A percentile compares a stretch with the other conserved stretches of the same genome.
Conservation (phyloP, 2,888 invertebrate genomes). For the Ectropis crepuscularia region DNA sequence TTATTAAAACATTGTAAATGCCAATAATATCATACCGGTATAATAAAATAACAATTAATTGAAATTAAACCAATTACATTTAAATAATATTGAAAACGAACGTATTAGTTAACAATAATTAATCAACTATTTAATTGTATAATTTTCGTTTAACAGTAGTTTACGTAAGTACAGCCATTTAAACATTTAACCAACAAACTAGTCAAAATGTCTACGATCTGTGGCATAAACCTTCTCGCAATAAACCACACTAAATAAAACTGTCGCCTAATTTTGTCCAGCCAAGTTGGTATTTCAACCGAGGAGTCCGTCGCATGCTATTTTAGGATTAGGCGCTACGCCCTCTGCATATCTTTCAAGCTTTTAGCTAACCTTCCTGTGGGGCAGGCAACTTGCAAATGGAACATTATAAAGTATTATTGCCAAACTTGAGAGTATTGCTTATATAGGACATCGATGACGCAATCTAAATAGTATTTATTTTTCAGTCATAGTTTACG, state of each 20-base stretch:
- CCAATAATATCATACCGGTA: too few species aligned
- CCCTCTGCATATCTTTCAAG: conserved; percentile 28
- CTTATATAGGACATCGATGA: not conserved
- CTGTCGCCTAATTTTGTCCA: conserved; percentile 21
- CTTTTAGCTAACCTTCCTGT: conserved; percentile 41
- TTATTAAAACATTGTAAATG: too few species aligned
- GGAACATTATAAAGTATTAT: not conserved
- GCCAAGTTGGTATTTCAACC: conserved; percentile 32
- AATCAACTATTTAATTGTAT: too few species aligned
- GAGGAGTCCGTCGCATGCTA: conserved; percentile 30
- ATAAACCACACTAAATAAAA: conserved; percentile 20
- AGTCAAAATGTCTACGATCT: not conserved
- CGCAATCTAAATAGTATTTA: too few species aligned
- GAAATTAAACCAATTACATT: too few species aligned
- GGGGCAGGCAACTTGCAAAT: conserved; percentile 26
- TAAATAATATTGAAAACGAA: too few species aligned
- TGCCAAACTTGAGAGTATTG: not conserved
- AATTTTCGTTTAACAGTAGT: too few species aligned
- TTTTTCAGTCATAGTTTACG: not conserved
- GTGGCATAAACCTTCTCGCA: not conserved
- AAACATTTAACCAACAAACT: too few species aligned
- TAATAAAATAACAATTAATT: too few species aligned
- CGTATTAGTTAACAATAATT: too few species aligned
- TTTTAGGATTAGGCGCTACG: conserved; percentile 37
- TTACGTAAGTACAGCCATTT: too few species aligned